These are phyloP conservation scores for Achatina immaculata DNA, from an alignment of 1,140 invertebrate genomes.

Conservation along the genomic window DNA sequence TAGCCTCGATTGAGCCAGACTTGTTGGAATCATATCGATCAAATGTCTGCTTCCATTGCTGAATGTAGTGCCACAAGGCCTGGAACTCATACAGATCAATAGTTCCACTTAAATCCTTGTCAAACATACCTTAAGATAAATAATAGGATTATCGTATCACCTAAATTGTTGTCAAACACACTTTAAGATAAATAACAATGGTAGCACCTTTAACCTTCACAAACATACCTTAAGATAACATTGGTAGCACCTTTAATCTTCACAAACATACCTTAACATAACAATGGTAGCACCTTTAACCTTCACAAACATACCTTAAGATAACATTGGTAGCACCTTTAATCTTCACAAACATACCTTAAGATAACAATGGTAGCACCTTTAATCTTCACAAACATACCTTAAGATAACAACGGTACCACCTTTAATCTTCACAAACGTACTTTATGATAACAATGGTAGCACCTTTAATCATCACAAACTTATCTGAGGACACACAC, in stretches of 20 bases:
- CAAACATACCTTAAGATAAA: constrained; percentile 84
- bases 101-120: constrained; percentile 85
- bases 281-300: constrained; percentile 88
- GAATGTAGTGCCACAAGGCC: constrained; percentile 89
- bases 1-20: constrained; percentile 86
- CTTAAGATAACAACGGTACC: too few species aligned
- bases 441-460: too few species aligned
- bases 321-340: constrained; percentile 83
- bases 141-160: too few species aligned
- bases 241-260: constrained; percentile 83
- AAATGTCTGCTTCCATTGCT: constrained; percentile 85
- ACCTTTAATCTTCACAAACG: too few species aligned
- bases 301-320: constrained; percentile 91
- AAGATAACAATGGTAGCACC: too few species aligned
- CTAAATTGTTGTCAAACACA: constrained; percentile 89
- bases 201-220: constrained; percentile 85
- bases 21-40: constrained; percentile 85
- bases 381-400: too few species aligned
- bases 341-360: constrained; percentile 89
- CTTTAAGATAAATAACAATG: constrained; percentile 80
- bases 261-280: constrained; percentile 87
- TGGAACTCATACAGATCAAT: constrained; percentile 90
- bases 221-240: too few species aligned
- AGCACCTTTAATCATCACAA: too few species aligned
- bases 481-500: too few species aligned